These are phyloP conservation scores for Trogon surrucura DNA, from an alignment of 2,113 vertebrate species.

Conservation along the genomic window DNA sequence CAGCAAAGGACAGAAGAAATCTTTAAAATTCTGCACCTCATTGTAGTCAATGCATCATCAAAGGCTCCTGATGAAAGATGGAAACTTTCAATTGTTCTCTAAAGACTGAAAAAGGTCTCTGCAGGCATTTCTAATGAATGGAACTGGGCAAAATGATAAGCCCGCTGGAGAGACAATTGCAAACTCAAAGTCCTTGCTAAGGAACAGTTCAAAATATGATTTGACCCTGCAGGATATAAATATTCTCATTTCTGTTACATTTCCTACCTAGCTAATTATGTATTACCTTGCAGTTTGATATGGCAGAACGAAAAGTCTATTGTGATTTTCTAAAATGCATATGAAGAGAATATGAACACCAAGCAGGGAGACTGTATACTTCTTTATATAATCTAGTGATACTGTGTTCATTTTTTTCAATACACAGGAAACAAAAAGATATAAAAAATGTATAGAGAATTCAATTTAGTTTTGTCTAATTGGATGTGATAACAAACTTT, in stretches of 20 bases:
- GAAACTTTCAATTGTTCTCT: slow-evolving; percentile 33
- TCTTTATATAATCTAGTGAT: neutral
- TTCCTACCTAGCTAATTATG: slow-evolving; percentile 39
- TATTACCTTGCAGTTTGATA: slow-evolving; percentile 4
- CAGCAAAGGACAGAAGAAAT: neutral
- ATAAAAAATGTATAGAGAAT: neutral
- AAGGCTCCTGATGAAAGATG: slow-evolving; percentile 4
- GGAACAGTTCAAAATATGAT: slow-evolving; percentile 8
- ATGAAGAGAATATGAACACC: neutral
- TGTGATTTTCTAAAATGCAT: slow-evolving; percentile 3
- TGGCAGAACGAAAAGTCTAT: neutral
- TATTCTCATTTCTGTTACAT: slow-evolving; percentile 20
- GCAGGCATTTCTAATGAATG: slow-evolving; percentile 42
- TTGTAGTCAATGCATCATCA: slow-evolving; percentile 23
- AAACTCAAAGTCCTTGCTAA: neutral
- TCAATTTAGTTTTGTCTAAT: slow-evolving; percentile 41
- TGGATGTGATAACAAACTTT: slow-evolving; percentile 14
- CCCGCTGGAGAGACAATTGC: neutral
- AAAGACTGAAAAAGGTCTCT: slow-evolving; percentile 34
- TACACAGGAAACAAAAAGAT: neutral
- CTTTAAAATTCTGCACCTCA: slow-evolving; percentile 12
- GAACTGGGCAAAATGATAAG: neutral
- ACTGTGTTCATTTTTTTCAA: neutral
- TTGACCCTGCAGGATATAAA: slow-evolving; percentile 26
- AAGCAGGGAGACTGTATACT: neutral